Percentiles rank a stretch among this genome's conserved stretches.
Evolutionary conservation across 2,797 vertebrate genomes (phyloP).

Genomic region (Holocentrus rufus): DNA sequence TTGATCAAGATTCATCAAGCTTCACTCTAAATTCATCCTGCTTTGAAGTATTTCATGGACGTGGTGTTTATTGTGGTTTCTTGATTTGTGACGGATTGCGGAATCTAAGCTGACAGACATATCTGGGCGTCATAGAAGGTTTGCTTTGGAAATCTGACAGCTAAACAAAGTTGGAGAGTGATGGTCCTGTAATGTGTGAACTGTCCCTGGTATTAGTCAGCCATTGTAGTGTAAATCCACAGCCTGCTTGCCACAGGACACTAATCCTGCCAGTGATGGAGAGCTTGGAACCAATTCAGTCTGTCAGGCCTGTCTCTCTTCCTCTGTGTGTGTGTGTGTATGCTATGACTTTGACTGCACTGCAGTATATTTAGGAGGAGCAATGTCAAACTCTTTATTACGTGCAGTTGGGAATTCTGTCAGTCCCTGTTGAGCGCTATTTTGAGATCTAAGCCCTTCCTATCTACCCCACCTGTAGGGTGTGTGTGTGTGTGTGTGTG

Average conservation of each 20-base stretch:
- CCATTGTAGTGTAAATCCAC: constrained; percentile 66
- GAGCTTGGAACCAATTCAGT: constrained; percentile 26
- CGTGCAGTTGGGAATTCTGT: constrained; percentile 48
- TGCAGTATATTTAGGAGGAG: constrained; percentile 49
- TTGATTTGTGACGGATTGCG: neutral
- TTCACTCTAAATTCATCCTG: neutral
- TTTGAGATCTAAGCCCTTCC: constrained; percentile 48
- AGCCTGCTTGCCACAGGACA: constrained; percentile 32
- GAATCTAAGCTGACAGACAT: neutral
- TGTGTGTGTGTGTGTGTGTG: constrained; percentile 27
- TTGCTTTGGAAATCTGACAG: constrained; percentile 28
- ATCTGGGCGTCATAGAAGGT: neutral
- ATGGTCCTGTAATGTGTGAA: constrained; percentile 60
- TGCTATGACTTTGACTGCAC: constrained; percentile 17
- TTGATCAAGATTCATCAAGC: neutral
- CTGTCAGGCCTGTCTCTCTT: constrained; percentile 37
- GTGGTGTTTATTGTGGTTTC: neutral
- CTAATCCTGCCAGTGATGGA: constrained; percentile 59
- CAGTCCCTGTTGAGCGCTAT: constrained; percentile 35
- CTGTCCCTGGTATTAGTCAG: constrained; percentile 55
- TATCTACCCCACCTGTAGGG: constrained; percentile 26
- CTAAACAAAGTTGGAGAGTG: constrained; percentile 42
- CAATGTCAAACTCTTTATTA: constrained; percentile 45
- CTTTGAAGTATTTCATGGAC: neutral
- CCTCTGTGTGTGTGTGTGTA: constrained; percentile 24